Evolutionary conservation across 2,888 invertebrate genomes (phyloP).

Genomic region (Polydrusus cervinus): DNA sequence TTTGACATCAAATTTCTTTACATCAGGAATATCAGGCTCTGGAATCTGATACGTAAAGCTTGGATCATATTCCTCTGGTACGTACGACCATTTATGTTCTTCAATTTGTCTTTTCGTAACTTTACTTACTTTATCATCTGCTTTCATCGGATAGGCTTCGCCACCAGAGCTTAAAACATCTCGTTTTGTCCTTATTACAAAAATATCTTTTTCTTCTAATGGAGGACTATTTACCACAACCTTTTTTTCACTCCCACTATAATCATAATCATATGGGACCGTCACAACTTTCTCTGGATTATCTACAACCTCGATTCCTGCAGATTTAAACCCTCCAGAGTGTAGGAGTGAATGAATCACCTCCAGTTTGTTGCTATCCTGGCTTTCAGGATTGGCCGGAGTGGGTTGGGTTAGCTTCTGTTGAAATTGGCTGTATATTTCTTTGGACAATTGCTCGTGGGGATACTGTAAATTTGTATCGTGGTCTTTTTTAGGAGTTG

Average conservation of each 20-base stretch:
- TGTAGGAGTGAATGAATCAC: conserved; percentile 58
- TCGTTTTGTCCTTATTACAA: conserved; percentile 33
- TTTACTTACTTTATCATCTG: conserved; percentile 4
- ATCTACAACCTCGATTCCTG: conserved; percentile 63
- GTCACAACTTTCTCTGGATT: conserved; percentile 64
- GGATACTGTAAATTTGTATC: conserved; percentile 32
- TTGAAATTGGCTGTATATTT: conserved; percentile 46
- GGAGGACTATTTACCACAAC: conserved; percentile 16
- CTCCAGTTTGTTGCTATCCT: conserved; percentile 53
- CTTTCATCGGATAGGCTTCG: background rate
- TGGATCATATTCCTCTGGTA: conserved; percentile 61
- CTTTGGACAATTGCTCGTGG: conserved; percentile 45
- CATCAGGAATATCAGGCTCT: conserved; percentile 55
- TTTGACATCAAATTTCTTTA: conserved; percentile 59
- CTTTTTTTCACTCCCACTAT: conserved; percentile 62
- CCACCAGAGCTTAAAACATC: background rate
- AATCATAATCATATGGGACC: conserved; percentile 66
- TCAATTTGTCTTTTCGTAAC: conserved; percentile 30
- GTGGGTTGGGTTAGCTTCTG: conserved; percentile 21
- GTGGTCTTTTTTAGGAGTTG: background rate
- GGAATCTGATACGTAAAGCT: conserved; percentile 54
- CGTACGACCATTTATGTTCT: conserved; percentile 49
- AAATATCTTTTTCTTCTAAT: background rate
- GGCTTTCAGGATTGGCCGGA: conserved; percentile 33
- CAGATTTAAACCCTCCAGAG: conserved; percentile 62